Percentiles rank a stretch among this genome's conserved stretches.
Evolutionary conservation across 2,113 vertebrate genomes (phyloP).

Genomic region (Calyptomena viridis): DNA sequence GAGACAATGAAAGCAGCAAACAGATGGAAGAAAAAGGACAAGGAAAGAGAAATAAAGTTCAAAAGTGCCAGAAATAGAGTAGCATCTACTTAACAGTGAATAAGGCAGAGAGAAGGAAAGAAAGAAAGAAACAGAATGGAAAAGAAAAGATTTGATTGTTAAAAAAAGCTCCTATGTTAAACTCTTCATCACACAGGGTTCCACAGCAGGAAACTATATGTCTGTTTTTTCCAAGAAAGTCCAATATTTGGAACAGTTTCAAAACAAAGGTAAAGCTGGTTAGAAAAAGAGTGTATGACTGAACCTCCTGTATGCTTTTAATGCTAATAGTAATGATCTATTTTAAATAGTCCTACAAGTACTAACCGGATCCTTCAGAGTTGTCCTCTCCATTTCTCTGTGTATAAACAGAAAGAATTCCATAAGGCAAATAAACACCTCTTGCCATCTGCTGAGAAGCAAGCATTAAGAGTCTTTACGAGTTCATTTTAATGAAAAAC

Average conservation of each 20-base stretch:
- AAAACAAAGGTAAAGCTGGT: not conserved
- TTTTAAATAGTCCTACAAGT: not conserved
- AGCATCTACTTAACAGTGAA: not conserved
- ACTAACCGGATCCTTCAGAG: not conserved
- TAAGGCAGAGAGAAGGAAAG: not conserved
- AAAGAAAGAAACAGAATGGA: not conserved
- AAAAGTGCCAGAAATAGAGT: slow-evolving; percentile 33
- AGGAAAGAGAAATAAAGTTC: slow-evolving; percentile 35
- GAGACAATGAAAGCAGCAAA: slow-evolving; percentile 37
- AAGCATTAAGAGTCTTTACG: slow-evolving; percentile 13
- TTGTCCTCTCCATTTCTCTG: not conserved
- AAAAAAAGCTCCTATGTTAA: not conserved
- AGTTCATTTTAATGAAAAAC: slow-evolving; percentile 54
- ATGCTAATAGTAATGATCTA: not conserved
- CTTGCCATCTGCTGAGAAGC: slow-evolving; percentile 42
- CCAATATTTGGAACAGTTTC: not conserved
- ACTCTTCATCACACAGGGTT: not conserved
- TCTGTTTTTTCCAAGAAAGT: not conserved
- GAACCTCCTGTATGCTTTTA: not conserved
- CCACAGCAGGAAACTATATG: not conserved
- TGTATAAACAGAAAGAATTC: slow-evolving; percentile 40
- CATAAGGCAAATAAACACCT: slow-evolving; percentile 58
- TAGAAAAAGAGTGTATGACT: not conserved
- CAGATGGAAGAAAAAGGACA: slow-evolving; percentile 32
- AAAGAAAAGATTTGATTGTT: not conserved